Conservation (phyloP, 2,888 invertebrate species). For the Piscicola geometra region DNA sequence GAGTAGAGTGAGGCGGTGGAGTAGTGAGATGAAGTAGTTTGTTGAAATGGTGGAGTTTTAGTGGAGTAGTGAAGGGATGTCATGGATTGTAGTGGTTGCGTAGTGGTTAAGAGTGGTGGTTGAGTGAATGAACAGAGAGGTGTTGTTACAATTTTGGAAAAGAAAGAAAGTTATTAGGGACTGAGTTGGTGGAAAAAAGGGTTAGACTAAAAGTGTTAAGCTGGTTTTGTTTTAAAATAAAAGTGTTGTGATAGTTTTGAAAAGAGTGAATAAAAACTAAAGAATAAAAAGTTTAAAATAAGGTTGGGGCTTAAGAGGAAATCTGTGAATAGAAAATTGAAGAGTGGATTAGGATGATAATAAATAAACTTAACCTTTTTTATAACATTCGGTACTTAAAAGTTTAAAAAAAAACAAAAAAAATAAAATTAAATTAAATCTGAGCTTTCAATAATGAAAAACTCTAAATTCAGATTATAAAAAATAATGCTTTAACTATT, state of each 20-base stretch:
- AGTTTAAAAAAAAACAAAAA: not conserved
- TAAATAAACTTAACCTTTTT: not conserved
- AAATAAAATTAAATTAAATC: not conserved
- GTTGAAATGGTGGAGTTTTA: too few relatives aligned
- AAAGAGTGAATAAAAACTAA: not conserved
- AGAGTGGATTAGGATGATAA: not conserved
- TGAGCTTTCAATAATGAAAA: too few relatives aligned
- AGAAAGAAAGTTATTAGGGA: too few relatives aligned
- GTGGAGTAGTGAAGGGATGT: too few relatives aligned
- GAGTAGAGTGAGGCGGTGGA: too few relatives aligned
- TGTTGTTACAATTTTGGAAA: too few relatives aligned
- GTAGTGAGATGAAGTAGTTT: too few relatives aligned
- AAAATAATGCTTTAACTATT: too few relatives aligned
- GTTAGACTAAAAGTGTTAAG: not conserved
- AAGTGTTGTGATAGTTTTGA: not conserved
- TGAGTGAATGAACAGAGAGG: too few relatives aligned
- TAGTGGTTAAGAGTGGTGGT: too few relatives aligned
- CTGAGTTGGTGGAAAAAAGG: not conserved
- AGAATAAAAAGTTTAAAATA: not conserved
- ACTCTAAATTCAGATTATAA: too few relatives aligned
- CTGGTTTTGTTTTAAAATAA: not conserved
- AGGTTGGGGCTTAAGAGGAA: not conserved
- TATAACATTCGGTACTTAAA: not conserved
- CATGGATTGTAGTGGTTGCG: too few relatives aligned
- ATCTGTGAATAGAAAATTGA: conserved; percentile 4